Evolutionary conservation across 2,797 vertebrate species (phyloP).

Genomic region (Thaleichthys pacificus): DNA sequence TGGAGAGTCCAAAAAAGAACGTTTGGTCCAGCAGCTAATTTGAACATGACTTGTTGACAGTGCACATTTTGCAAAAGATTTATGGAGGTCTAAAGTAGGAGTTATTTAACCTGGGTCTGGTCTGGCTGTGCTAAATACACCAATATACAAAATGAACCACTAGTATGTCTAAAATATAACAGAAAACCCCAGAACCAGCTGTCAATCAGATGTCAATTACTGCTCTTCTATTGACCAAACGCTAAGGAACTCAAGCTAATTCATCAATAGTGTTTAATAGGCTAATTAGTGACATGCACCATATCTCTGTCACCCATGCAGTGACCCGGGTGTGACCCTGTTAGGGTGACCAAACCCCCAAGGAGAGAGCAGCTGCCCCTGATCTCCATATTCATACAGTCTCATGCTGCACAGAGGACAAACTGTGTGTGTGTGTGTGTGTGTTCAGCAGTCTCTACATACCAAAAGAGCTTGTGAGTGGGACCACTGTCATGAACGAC

Average conservation of each 20-base stretch:
- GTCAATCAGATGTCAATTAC: not conserved
- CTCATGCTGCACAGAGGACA: not conserved
- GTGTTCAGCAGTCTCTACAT: conserved; percentile 6
- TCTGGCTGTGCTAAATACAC: not conserved
- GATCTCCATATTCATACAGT: conserved; percentile 9
- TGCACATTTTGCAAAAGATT: not conserved
- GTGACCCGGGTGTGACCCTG: conserved; percentile 38
- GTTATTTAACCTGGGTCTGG: not conserved
- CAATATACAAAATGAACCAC: too few relatives aligned
- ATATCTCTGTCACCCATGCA: conserved; percentile 26
- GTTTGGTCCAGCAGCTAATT: conserved; percentile 16
- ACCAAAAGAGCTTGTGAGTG: conserved; percentile 15
- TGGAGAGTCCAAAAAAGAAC: conserved; percentile 22
- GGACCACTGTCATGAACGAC: conserved; percentile 22
- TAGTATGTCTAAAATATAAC: too few relatives aligned
- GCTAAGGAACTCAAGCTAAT: not conserved
- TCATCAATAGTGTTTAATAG: not conserved
- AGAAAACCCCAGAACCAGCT: too few relatives aligned
- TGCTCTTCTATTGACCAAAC: not conserved
- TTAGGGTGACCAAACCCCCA: conserved; percentile 36
- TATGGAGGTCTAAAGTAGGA: not conserved
- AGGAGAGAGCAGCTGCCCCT: conserved; percentile 53
- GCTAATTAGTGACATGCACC: conserved; percentile 2
- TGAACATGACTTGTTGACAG: conserved; percentile 11
- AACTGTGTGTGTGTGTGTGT: not conserved